Base-by-base conservation (phyloP, 2,113 vertebrate genomes). In the Pipa parva region DNA sequence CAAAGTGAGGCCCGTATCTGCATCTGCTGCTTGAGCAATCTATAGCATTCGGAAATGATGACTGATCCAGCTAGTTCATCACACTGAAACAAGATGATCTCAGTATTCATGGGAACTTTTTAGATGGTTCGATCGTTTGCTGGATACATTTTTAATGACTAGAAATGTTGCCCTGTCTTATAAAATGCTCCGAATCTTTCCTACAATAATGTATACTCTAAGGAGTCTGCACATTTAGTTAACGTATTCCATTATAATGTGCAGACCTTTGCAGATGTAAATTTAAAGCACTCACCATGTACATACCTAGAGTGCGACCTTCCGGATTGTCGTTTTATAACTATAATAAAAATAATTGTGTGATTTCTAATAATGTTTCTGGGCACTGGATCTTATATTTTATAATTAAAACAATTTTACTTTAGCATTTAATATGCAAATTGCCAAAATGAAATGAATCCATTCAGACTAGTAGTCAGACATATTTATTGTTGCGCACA, bases 251-350 rank as follows among this genome's bases (percentile, higher is more conserved):
- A 56, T 56, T 31, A 31, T 28, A 17, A 7, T 31, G 17, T 10
- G 52, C 27, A 56, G 31, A 56, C 52, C 52, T 56, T 56, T 27
- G n/a, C 52, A 56, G 27, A 56, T 29, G 52, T 11, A 56, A 31
- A n/a, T n/a, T 22, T 8, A 31, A 29, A 56, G 52, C 26, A 18
- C 17, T 56, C 31, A 31, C n/a, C 27, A 6, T 56, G 25, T 56
- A 18, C 20, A 31, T 15, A 31, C 27, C 7, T 22, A 22, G 46
- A 8, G 21, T 21, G 15, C 11, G 46, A 49, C 15, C 18, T 7
- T 49, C n/a, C n/a, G n/a, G n/a, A n/a, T n/a, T n/a, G n/a, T n/a
- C n/a, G n/a, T n/a, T n/a, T n/a, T n/a, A n/a, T n/a, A n/a, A n/a
- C n/a, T n/a, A n/a, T n/a, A n/a, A n/a, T n/a, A n/a, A n/a, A 18